Evolutionary conservation across 2,888 invertebrate species (phyloP).

Genomic region (Nomada fabriciana): DNA sequence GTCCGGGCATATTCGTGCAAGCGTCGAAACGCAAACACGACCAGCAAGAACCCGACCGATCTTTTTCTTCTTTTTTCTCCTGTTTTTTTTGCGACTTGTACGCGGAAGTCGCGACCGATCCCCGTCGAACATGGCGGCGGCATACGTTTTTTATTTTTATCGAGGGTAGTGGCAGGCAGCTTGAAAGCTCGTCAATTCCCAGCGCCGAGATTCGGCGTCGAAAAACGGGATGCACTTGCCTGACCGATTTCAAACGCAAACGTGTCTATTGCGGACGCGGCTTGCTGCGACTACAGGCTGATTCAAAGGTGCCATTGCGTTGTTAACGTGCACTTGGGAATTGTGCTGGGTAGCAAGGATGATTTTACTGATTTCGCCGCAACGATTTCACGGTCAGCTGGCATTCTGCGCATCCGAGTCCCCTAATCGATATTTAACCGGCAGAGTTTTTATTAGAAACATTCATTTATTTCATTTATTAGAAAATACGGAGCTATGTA

Average conservation of each 20-base stretch:
- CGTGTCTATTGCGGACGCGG: constrained; percentile 16
- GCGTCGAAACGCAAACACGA: constrained; percentile 22
- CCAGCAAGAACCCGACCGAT: not conserved
- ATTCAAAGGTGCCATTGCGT: not conserved
- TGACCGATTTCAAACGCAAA: constrained; percentile 52
- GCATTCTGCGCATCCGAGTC: no score
- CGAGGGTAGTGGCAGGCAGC: not conserved
- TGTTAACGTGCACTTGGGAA: no score
- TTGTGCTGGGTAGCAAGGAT: no score
- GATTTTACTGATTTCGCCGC: not conserved
- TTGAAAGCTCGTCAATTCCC: constrained; percentile 14
- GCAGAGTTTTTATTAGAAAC: no score
- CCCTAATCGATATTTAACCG: no score
- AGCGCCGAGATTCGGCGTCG: constrained; percentile 13
- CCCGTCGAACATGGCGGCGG: not conserved
- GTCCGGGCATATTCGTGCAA: constrained; percentile 1
- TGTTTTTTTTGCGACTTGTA: not conserved
- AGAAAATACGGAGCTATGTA: no score
- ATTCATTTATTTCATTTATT: no score
- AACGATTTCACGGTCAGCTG: not conserved
- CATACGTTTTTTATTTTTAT: constrained; percentile 19
- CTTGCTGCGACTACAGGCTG: not conserved
- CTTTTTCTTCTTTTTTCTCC: not conserved
- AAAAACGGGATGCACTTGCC: constrained; percentile 61
- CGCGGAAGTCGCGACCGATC: not conserved